A percentile compares a stretch with the other conserved stretches of the same genome.
Conservation (phyloP, 2,113 vertebrate species). For the Oncorhynchus keta region DNA sequence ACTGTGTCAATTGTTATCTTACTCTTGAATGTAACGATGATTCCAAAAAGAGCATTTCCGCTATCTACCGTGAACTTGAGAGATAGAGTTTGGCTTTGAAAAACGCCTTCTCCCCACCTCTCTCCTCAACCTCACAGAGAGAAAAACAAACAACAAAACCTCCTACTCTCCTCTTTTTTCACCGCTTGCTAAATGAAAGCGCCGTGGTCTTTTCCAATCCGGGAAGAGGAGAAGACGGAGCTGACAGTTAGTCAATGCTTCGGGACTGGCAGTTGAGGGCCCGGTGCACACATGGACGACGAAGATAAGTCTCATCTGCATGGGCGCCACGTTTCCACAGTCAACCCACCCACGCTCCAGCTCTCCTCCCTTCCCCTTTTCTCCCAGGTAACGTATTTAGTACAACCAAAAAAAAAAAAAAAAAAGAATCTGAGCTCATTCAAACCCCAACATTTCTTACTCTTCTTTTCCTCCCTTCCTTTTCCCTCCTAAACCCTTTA, state of each 20-base stretch:
- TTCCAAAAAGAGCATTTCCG: slow-evolving; percentile 25
- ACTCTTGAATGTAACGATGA: neutral
- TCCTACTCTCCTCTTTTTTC: slow-evolving; percentile 3
- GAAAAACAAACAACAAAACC: slow-evolving; percentile 65
- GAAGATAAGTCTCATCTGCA: slow-evolving; percentile 81
- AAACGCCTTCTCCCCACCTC: slow-evolving; percentile 30
- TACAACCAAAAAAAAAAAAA: slow-evolving; percentile 32
- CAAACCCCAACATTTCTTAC: slow-evolving; percentile 48
- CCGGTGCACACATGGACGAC: slow-evolving; percentile 72
- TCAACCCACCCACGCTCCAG: too few relatives aligned
- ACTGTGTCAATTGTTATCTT: too few relatives aligned
- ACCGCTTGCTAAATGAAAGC: slow-evolving; percentile 69
- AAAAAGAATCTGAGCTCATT: slow-evolving; percentile 47
- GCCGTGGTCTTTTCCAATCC: slow-evolving; percentile 60
- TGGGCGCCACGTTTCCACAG: slow-evolving; percentile 65
- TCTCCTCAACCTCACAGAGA: slow-evolving; percentile 49
- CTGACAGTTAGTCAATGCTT: slow-evolving; percentile 78
- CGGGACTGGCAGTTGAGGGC: slow-evolving; percentile 74
- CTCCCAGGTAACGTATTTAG: slow-evolving; percentile 73
- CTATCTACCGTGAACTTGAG: slow-evolving; percentile 52
- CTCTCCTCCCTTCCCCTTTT: slow-evolving; percentile 38
- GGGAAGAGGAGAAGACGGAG: slow-evolving; percentile 55
- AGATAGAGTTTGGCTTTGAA: slow-evolving; percentile 55
- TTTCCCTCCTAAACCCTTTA: slow-evolving; percentile 47
- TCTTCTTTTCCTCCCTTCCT: slow-evolving; percentile 1